Evolutionary conservation across 2,888 invertebrate species (phyloP).

Genomic region (Calameuta pallipes): DNA sequence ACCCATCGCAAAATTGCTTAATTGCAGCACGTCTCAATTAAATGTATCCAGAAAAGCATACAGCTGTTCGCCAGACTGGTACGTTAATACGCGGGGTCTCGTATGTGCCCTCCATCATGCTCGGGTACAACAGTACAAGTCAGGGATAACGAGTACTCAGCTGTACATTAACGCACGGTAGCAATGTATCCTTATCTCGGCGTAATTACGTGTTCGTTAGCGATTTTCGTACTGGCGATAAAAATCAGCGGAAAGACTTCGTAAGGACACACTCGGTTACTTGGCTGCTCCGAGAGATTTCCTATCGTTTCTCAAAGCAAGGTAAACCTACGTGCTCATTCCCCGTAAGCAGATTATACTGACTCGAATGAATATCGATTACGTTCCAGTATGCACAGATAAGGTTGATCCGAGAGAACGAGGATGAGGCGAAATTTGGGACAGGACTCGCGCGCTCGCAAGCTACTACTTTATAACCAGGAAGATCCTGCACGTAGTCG

Average conservation of each 20-base stretch:
- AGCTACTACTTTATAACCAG: not conserved
- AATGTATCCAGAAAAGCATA: constrained; percentile 19
- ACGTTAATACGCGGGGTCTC: not conserved
- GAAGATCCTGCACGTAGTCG: not conserved
- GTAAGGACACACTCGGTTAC: not conserved
- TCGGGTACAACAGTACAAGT: not conserved
- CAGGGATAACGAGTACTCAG: not conserved
- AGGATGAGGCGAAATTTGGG: not conserved
- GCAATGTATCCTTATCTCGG: not conserved
- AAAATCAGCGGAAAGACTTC: not conserved
- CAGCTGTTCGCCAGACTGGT: not conserved
- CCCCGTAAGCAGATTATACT: not conserved
- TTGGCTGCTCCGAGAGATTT: not conserved
- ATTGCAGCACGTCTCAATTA: constrained; percentile 51
- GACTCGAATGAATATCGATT: not conserved
- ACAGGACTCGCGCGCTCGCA: not conserved
- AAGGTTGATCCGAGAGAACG: not conserved
- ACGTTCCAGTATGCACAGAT: not conserved
- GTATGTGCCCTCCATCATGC: not conserved
- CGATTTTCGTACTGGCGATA: constrained; percentile 14
- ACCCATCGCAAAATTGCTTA: constrained; percentile 38
- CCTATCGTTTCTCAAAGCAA: not conserved
- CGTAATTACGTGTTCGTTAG: constrained; percentile 37
- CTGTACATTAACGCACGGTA: not conserved
- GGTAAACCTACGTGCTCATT: not conserved